These are phyloP conservation scores for Nasonia giraulti DNA, from an alignment of 1,140 invertebrate species.

Conservation along the genomic window DNA sequence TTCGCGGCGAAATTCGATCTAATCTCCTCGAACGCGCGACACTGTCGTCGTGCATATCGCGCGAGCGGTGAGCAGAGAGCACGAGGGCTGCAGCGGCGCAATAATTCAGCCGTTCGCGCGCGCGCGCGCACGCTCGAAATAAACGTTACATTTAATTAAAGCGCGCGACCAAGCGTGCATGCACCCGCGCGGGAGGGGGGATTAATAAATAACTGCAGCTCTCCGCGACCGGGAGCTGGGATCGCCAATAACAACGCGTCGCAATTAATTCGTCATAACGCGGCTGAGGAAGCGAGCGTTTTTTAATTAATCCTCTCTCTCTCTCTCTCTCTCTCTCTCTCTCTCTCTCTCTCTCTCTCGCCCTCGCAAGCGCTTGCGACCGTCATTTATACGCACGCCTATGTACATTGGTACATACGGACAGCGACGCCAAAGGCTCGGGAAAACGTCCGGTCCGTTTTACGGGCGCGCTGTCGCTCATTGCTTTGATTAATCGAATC, in stretches of 20 bases:
- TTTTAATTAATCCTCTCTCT: constrained; percentile 42
- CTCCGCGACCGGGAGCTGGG: background rate
- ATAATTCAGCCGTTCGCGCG: constrained; percentile 45
- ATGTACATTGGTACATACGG: too few relatives aligned
- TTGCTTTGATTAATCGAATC: constrained; percentile 38
- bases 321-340: too few relatives aligned
- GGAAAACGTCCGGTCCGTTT: constrained; percentile 18
- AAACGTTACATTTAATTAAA: constrained; percentile 51
- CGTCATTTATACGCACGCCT: too few relatives aligned
- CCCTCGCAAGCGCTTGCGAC: too few relatives aligned
- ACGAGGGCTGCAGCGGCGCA: background rate
- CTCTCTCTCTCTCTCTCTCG: background rate
- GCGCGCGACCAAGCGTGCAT: background rate
- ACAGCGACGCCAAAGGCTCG: background rate
- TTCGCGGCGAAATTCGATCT: constrained; percentile 32
- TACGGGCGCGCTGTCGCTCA: constrained; percentile 5
- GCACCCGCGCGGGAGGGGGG: background rate
- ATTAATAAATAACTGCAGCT: constrained; percentile 42
- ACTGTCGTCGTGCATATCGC: constrained; percentile 28
- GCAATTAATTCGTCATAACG: constrained; percentile 49
- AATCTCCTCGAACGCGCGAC: constrained; percentile 26
- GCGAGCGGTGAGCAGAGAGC: too few relatives aligned
- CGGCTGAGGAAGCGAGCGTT: background rate
- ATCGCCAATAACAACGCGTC: background rate
- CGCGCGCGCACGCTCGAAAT: constrained; percentile 1